These are phyloP conservation scores for Syrmaticus mikado DNA, from an alignment of 2,113 vertebrate genomes.

Conservation along the genomic window DNA sequence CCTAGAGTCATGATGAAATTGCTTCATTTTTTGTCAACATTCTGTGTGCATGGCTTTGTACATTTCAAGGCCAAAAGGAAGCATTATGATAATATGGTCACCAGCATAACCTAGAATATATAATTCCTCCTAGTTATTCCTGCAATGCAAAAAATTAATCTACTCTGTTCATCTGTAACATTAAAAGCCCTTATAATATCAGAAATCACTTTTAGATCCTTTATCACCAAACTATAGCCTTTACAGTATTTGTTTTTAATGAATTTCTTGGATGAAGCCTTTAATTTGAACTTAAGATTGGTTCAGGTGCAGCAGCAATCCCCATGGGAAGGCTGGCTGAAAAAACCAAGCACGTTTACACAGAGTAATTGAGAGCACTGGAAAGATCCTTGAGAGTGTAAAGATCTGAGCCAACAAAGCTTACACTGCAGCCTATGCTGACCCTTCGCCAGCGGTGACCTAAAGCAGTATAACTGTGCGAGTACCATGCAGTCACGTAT, in stretches of 20 bases:
- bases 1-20: neutral
- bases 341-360: neutral
- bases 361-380: neutral
- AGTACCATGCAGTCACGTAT: neutral
- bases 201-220: neutral
- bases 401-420: neutral
- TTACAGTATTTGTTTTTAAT: neutral
- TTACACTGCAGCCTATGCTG: neutral
- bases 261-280: neutral
- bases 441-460: neutral
- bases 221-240: neutral
- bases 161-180: neutral
- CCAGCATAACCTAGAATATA: neutral
- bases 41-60: neutral
- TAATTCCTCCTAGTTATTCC: neutral
- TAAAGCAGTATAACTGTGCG: neutral
- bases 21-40: neutral
- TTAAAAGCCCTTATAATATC: neutral
- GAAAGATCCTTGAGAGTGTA: neutral
- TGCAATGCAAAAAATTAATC: neutral
- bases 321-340: neutral
- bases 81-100: neutral
- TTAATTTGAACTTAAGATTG: neutral
- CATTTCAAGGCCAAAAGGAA: neutral
- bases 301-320: neutral